phyloP scores from a whole-genome alignment of 1,140 invertebrate genomes.

The Hydropsyche tenuis region DNA sequence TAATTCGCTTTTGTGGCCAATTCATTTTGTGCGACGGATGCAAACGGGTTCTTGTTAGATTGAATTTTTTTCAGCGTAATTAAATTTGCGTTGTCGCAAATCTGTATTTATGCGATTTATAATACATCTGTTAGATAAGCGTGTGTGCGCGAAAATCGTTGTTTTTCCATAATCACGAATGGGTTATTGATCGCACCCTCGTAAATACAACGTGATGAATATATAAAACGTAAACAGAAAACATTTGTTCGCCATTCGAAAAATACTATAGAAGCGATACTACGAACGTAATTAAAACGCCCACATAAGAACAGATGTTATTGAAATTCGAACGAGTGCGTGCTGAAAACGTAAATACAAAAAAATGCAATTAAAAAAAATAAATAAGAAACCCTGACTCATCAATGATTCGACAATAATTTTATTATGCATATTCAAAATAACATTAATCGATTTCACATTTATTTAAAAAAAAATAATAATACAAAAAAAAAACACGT shows the following conservation, averaged over 20 bases:
- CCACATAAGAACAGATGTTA: conserved; percentile 50
- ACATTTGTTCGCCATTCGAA: neutral
- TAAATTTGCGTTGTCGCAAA: no score
- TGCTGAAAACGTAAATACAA: neutral
- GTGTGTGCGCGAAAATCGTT: neutral
- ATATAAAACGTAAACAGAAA: neutral
- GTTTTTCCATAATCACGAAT: neutral
- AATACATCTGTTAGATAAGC: neutral
- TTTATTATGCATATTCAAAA: neutral
- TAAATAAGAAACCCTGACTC: neutral
- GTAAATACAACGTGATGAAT: neutral
- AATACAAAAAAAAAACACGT: neutral
- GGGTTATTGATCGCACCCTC: neutral
- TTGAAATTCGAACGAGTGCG: conserved; percentile 41
- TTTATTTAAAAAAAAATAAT: neutral
- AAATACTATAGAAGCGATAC: neutral
- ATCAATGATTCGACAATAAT: neutral
- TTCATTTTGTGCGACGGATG: no score
- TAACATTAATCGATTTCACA: neutral
- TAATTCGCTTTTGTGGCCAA: no score
- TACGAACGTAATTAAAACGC: conserved; percentile 35
- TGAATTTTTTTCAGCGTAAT: no score
- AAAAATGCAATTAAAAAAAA: conserved; percentile 7
- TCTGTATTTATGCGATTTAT: no score
- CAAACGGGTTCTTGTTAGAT: no score